Percentiles rank a stretch among this genome's conserved stretches.
Evolutionary conservation across 1,140 invertebrate species (phyloP).

Genomic region (Contarinia nasturtii): DNA sequence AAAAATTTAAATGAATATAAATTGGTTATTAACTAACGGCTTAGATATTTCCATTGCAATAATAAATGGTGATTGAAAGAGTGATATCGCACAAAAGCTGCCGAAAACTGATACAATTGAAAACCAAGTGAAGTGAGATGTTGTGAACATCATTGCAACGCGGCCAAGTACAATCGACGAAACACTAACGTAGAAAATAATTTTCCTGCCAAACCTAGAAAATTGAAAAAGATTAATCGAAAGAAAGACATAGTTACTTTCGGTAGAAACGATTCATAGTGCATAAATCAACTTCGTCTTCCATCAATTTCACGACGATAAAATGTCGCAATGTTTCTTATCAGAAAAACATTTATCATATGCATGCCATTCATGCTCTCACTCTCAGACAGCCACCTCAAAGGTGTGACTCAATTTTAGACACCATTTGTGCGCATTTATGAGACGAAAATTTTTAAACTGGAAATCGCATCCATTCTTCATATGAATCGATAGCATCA

Average conservation of each 20-base stretch:
- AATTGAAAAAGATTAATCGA: neutral
- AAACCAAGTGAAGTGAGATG: constrained; percentile 25
- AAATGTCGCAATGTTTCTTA: neutral
- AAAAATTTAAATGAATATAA: too few species aligned
- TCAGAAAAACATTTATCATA: constrained; percentile 5
- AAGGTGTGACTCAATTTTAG: too few species aligned
- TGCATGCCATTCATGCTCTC: constrained; percentile 9
- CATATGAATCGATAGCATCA: too few species aligned
- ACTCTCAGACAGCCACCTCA: too few species aligned
- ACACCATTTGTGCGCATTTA: too few species aligned
- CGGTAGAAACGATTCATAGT: too few species aligned
- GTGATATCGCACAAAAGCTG: constrained; percentile 24
- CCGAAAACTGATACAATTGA: constrained; percentile 23
- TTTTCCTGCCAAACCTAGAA: constrained; percentile 27
- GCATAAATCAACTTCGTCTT: too few species aligned
- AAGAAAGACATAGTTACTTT: constrained; percentile 12
- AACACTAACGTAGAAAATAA: constrained; percentile 26
- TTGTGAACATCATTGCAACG: constrained; percentile 22
- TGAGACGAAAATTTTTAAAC: too few species aligned
- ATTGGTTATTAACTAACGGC: neutral
- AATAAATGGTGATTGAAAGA: constrained; percentile 30
- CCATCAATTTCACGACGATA: constrained; percentile 3
- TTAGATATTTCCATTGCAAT: constrained; percentile 25
- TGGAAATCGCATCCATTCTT: too few species aligned
- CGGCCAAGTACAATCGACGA: constrained; percentile 23